Base-by-base conservation (phyloP, 2,797 vertebrate species). In the Macropodus opercularis region DNA sequence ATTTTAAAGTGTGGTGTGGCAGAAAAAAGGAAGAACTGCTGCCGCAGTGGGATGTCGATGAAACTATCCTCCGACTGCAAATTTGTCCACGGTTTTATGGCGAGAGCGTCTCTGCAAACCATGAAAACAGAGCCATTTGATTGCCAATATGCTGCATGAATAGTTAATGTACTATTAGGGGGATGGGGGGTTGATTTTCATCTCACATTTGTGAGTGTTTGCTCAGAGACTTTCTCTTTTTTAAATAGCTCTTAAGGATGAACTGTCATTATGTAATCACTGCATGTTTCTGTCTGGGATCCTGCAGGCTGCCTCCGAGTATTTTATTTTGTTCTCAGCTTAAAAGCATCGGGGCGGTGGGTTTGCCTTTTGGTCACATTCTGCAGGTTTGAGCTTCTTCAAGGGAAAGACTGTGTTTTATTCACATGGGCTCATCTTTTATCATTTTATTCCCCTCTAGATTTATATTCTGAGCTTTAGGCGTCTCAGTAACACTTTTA, bases 61-160 rank as follows among this genome's bases (percentile, higher is more conserved):
- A 58, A 63, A 52, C 44, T 49, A 40, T 58, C 47, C n/a, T 36
- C 34, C 13, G 3, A 31, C 17, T 63, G 46, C 43, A 55, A 47
- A 40, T 58, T 69, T 62, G 48, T 35, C 50, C 39, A 12, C 22
- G 29, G 15, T 53, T 67, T 69, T 54, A 41, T 67, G 46, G 23
- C 13, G 49, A 61, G 43, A 75, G 41, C 52, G 31, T 68, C 55
- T 84, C 54, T 24, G 59, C 61, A 58, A 65, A 69, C 22, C 55
- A 36, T 55, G 35, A 69, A 73, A 72, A 70, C 53, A 51, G 52
- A 77, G 43, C 26, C 50, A 51, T 72, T 75, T 74, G 63, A 83
- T 85, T 74, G 76, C 67, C 78, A 65, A 72, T 63, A 68, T 48
- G 68, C 72, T 29, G 63, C 80, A 85, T 90, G 72, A 87, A 91